Evolutionary conservation across 1,140 invertebrate species (phyloP), one percentile per base, ranked within the genome.

Genomic region (Laupala kohalensis): DNA sequence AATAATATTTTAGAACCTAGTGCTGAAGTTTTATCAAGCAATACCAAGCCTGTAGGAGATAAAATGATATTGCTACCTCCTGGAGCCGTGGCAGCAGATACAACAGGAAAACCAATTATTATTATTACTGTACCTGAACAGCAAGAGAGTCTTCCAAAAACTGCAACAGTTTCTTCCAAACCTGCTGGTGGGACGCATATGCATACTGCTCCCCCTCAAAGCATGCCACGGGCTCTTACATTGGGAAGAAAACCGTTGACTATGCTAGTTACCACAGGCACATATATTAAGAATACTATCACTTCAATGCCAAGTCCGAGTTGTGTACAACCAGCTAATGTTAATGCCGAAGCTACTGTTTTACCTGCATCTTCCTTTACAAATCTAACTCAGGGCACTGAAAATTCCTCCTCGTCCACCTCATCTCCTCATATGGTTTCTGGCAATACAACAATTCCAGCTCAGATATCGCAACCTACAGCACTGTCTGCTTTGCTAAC

Each of bases 291-390:
- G n/a, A n/a, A n/a, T n/a, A n/a, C n/a, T n/a, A n/a, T n/a, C n/a
- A n/a, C n/a, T n/a, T n/a, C n/a, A n/a, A n/a, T n/a, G n/a, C n/a
- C n/a, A n/a, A n/a, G n/a, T n/a, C n/a, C n/a, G n/a, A n/a, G n/a
- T n/a, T n/a, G n/a, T n/a, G n/a, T n/a, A n/a, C n/a, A n/a, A n/a
- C n/a, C n/a, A n/a, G n/a, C n/a, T n/a, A n/a, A n/a, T n/a, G n/a
- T n/a, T n/a, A n/a, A 82, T 99, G 6, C 92, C 94, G 83, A 88
- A 93, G 75, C 95, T 98, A 80, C 97, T 96, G 77, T 96, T 97
- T 76, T 95, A 97, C 64, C 87, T 91, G 72, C 88, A 90, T n/a
- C 86, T 83, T 25, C 27, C 71, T 27, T 72, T 71, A 23, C 30
- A 69, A 26, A 64, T 73, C 6, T 25, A 69, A 15, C 67, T 71